Evolutionary conservation across 2,113 vertebrate genomes (phyloP).

Genomic region (Mesitornis unicolor): DNA sequence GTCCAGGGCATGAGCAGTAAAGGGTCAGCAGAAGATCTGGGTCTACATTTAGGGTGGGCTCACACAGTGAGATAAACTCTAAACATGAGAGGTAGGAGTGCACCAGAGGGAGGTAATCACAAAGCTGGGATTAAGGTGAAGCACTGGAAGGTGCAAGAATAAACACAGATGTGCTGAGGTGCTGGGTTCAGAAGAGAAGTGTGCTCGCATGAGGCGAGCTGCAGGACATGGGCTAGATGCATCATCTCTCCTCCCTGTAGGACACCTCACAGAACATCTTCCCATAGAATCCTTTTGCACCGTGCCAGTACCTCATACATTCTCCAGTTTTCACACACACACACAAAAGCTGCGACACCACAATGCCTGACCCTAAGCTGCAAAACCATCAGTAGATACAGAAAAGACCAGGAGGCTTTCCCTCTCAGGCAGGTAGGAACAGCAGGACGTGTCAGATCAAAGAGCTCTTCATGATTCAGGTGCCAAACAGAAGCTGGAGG

Average conservation of each 20-base stretch:
- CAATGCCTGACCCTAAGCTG: background rate
- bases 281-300: background rate
- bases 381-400: background rate
- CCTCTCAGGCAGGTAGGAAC: background rate
- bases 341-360: background rate
- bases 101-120: background rate
- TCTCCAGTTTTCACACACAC: background rate
- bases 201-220: accelerated
- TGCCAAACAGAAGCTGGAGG: background rate
- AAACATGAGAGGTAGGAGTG: background rate
- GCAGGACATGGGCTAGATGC: background rate
- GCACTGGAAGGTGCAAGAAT: background rate
- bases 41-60: background rate
- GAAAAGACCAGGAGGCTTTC: background rate
- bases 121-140: background rate
- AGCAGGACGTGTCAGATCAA: background rate
- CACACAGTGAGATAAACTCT: background rate
- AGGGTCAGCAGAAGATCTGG: background rate
- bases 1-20: background rate
- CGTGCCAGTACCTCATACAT: background rate
- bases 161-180: background rate
- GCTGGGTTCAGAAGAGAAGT: background rate
- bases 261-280: accelerated
- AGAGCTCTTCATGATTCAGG: background rate
- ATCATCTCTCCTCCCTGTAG: background rate